A percentile compares a stretch with the other conserved stretches of the same genome.
Conservation (phyloP, 2,113 vertebrate genomes). For the Madoqua kirkii region DNA sequence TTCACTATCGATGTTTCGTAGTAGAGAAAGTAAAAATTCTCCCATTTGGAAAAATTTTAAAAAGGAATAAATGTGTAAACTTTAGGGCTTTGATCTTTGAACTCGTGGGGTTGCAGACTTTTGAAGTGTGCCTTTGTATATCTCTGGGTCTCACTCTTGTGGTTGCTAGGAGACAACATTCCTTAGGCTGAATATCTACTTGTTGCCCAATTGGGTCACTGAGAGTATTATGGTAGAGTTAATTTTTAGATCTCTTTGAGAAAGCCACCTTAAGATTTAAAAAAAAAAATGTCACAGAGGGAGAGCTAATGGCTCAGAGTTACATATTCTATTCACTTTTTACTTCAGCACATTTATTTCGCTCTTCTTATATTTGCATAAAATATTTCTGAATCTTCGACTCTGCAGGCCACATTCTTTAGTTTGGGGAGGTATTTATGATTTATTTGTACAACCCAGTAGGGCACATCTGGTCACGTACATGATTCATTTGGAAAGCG, state of each 20-base stretch:
- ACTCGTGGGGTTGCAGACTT: constrained; percentile 26
- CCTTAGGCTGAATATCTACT: constrained; percentile 55
- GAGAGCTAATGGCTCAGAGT: background rate
- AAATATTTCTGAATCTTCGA: background rate
- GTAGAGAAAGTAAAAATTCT: background rate
- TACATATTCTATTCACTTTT: background rate
- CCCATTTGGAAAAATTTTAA: background rate
- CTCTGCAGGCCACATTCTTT: constrained; percentile 41
- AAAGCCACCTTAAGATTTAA: background rate
- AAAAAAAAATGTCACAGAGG: background rate
- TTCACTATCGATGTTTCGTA: background rate
- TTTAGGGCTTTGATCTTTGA: constrained; percentile 60
- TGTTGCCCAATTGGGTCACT: constrained; percentile 41
- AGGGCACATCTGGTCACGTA: constrained; percentile 40
- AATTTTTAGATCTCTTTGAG: constrained; percentile 43
- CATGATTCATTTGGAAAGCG: constrained; percentile 38
- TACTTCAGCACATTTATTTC: background rate
- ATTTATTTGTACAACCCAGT: constrained; percentile 61
- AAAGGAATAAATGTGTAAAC: constrained; percentile 39
- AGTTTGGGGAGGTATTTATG: constrained; percentile 34
- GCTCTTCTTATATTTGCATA: constrained; percentile 3
- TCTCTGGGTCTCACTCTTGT: constrained; percentile 53
- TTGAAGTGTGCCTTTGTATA: constrained; percentile 53
- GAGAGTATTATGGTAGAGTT: constrained; percentile 34
- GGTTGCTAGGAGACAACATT: constrained; percentile 69